Conservation (phyloP, 2,113 vertebrate genomes). For the Stomatorhinus ivindoensis region DNA sequence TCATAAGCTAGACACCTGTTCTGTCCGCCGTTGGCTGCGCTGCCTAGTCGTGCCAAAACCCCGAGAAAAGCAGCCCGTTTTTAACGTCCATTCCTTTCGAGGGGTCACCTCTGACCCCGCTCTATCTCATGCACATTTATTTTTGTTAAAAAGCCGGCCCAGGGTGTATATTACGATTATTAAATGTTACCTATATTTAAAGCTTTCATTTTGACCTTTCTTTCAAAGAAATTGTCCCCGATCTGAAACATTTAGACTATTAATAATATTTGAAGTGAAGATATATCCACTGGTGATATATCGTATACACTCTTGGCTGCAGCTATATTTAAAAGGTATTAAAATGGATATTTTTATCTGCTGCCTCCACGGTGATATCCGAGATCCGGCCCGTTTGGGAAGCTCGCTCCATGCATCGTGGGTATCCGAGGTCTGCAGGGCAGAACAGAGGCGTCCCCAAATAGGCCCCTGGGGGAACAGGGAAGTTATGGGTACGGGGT, state of each 20-base stretch:
- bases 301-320: neutral
- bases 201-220: neutral
- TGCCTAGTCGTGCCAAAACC: neutral
- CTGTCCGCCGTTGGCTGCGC: neutral
- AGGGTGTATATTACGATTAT: neutral
- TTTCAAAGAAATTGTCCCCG: neutral
- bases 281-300: neutral
- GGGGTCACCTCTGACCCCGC: neutral
- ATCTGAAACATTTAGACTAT: neutral
- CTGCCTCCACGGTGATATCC: neutral
- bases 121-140: neutral
- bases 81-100: neutral
- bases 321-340: neutral
- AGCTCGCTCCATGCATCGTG: neutral
- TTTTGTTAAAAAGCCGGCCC: neutral
- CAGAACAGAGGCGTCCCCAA: neutral
- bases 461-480: neutral
- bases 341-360: neutral
- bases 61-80: neutral
- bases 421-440: neutral
- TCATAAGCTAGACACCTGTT: slow-evolving; percentile 7
- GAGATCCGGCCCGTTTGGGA: neutral
- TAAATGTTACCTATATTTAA: neutral
- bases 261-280: neutral
- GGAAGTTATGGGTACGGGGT: neutral